Base-by-base conservation (phyloP, 2,888 invertebrate species). In the Scotopteryx bipunctaria region DNA sequence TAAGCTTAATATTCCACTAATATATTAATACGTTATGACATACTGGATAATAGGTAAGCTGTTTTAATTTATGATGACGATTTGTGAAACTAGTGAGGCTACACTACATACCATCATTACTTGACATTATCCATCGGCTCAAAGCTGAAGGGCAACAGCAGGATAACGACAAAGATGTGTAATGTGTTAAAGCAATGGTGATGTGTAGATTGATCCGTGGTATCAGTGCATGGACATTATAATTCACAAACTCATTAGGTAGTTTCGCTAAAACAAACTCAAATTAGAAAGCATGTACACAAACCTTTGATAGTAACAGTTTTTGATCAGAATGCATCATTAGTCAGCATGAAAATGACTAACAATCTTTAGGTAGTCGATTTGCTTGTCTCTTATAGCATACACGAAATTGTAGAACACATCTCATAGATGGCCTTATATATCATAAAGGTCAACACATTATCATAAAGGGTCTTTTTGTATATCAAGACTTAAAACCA, bases 1-100 rank as follows among this genome's bases (percentile, higher is more conserved):
- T 66, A 54, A 58, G 74, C 74, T 73, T 74, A 67, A 66, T 70
- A 70, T 64, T 66, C 73, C 64, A 78, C 69, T 82, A 78, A 81
- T 65, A 71, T 68, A 67, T 59, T 73, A 71, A 78, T 76, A 40
- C 27, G 47, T 43, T 64, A 65, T 70, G 67, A 63, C 61, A 66
- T 64, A 65, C 73, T 59, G 85, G 83, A 83, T 63, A 37, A 71
- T 88, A 85, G 89, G 89, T 89, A 88, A 89, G 88, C 78, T 51
- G 55, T 78, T 82, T 78, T 54, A 66, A 67, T 75, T 77, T 65
- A 52, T 64, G 55, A 41, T 29, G 13, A 25, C 17, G 23, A 42
- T 52, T 56, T 48, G 46, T 47, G 58, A 54, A 49, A 14, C 25
- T 58, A 60, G 60, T 9, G 13, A 15, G 8, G 8, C 5, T 11